Percentiles rank a stretch among this genome's conserved stretches.
Evolutionary conservation across 2,797 vertebrate genomes (phyloP).

Genomic region (Acrocephalus scirpaceus): DNA sequence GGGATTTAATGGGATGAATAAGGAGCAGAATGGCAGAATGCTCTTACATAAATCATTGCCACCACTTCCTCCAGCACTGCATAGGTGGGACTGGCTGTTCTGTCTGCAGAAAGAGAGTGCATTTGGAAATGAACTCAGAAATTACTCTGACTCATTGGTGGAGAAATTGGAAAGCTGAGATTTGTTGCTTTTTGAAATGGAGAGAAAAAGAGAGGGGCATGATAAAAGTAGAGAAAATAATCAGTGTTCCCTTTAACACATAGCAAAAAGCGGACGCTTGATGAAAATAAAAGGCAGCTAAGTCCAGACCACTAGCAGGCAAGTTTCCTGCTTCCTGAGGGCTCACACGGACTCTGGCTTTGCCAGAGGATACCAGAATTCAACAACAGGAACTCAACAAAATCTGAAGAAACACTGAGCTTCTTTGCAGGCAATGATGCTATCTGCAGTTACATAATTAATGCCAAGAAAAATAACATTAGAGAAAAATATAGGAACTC

Average conservation of each 20-base stretch:
- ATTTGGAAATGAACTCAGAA: constrained; percentile 27
- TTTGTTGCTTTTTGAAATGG: constrained; percentile 4
- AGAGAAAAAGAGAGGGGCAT: not conserved
- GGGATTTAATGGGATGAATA: not conserved
- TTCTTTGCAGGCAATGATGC: not conserved
- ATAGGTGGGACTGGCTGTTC: not conserved
- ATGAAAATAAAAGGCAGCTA: not conserved
- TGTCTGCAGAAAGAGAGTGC: not conserved
- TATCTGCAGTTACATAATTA: not conserved
- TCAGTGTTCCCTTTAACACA: not conserved
- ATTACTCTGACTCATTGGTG: not conserved
- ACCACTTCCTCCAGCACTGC: not conserved
- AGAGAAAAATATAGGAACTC: not conserved
- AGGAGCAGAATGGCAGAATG: not conserved
- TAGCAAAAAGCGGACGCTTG: not conserved
- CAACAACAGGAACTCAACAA: not conserved
- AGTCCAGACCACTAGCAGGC: not conserved
- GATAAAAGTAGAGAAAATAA: constrained; percentile 21
- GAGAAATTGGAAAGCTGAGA: not conserved
- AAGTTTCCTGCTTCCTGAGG: not conserved
- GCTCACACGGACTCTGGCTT: not conserved
- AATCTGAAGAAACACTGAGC: not conserved
- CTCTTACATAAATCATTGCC: not conserved
- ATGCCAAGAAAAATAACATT: not conserved
- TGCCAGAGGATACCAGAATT: not conserved